Evolutionary conservation across 2,797 vertebrate genomes (phyloP), one percentile per base, ranked within the genome.

Genomic region (Liasis olivaceus): DNA sequence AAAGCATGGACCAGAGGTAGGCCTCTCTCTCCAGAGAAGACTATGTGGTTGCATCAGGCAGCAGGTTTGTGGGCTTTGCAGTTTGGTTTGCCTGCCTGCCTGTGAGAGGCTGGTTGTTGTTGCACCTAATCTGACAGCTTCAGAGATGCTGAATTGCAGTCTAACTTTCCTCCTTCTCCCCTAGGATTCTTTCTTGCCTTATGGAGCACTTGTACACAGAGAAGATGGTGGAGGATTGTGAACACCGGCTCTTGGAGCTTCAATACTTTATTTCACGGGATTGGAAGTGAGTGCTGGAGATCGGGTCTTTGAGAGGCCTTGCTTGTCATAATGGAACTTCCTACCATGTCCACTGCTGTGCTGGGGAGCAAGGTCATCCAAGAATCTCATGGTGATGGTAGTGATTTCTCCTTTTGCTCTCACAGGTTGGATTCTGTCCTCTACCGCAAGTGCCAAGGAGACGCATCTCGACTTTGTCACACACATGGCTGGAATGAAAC

Each of bases 191-290:
- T 69, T 99, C 99, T 0, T 99, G 99, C 96, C 98, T 99, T 66
- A 99, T 99, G 99, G 99, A 99, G 93, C 99, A 99, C 93, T 97
- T 99, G 62, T 99, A 99, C 96, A 99, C 99, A 0, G 99, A 99
- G 95, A 99, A 99, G 98, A 99, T 99, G 99, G 99, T 99, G 36
- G 99, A 99, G 95, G 99, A 99, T 62, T 99, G 99, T 97, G 99
- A 99, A 64, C 99, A 98, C 36, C 93, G 99, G 11, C 98, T 99
- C 56, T 95, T 99, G 95, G 99, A 99, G 97, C 98, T 99, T 89
- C 99, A 99, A 90, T 99, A 99, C 97, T 99, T 99, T 87, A 99
- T 99, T 77, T 99, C 99, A 85, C 98, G 99, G 93, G 99, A 99
- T 95, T 99, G 99, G 99, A 99, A 99, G 99, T 99, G 94, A 98